These are phyloP conservation scores for Zaprionus lachaisei DNA, from an alignment of 1,140 invertebrate species.

Conservation along the genomic window DNA sequence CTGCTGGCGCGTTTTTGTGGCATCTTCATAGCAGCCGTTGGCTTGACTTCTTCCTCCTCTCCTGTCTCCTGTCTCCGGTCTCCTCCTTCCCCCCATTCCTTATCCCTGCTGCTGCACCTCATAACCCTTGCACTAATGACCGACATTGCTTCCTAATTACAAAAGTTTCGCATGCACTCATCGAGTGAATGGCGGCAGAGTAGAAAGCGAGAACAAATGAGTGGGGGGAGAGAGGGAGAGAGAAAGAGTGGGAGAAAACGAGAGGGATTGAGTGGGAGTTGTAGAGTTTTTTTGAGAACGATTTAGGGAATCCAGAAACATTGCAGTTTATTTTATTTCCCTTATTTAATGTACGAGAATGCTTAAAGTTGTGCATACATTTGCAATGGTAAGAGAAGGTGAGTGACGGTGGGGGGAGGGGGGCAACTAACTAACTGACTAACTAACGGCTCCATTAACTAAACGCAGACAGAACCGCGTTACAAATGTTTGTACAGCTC, in stretches of 20 bases:
- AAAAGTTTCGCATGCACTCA: conserved; percentile 79
- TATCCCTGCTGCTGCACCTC: neutral
- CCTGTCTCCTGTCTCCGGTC: too few species aligned
- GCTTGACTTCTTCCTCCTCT: neutral
- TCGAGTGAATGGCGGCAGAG: conserved; percentile 29
- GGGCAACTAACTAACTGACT: conserved; percentile 27
- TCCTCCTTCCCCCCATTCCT: neutral
- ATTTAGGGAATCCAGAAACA: conserved; percentile 25
- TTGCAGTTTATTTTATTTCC: conserved; percentile 76
- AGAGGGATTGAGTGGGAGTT: conserved; percentile 1
- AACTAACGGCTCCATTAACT: conserved; percentile 73
- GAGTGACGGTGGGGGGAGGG: conserved; percentile 25
- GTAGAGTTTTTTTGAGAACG: neutral
- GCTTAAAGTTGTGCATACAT: conserved; percentile 59
- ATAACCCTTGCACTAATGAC: conserved; percentile 62
- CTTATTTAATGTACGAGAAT: conserved; percentile 69
- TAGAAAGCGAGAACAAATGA: conserved; percentile 10
- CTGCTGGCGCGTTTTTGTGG: conserved; percentile 66
- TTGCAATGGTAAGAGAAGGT: too few species aligned
- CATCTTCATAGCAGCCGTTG: conserved; percentile 37
- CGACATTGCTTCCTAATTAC: conserved; percentile 82
- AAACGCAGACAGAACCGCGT: conserved; percentile 48
- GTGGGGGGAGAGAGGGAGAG: neutral
- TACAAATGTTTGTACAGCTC: conserved; percentile 58
- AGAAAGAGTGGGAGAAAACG: conserved; percentile 5